Percentiles rank a stretch among this genome's conserved stretches.
phyloP scores from a whole-genome alignment of 2,113 vertebrate genomes.

The Gymnarchus niloticus region DNA sequence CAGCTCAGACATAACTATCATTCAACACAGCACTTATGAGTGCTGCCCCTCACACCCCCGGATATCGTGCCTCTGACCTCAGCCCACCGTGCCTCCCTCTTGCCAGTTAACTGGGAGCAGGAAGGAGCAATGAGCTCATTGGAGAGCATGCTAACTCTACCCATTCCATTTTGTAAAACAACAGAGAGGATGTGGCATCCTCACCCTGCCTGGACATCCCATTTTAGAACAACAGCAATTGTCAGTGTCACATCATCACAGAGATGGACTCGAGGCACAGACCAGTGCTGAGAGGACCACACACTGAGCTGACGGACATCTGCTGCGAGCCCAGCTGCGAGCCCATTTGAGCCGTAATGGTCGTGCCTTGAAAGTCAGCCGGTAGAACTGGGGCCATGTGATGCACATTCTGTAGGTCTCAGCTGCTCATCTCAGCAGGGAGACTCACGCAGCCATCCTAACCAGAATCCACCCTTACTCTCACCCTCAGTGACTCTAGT shows the following conservation, averaged over 20 bases:
- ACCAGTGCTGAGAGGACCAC: background rate
- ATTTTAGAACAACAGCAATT: background rate
- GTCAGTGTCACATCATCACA: background rate
- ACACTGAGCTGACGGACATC: background rate
- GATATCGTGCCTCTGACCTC: background rate
- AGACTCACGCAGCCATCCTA: no score
- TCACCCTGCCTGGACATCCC: background rate
- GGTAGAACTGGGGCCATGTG: background rate
- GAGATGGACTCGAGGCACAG: background rate
- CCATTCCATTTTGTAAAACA: background rate
- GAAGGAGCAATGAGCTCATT: conserved; percentile 9
- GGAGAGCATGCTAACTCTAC: background rate
- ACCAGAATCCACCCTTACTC: no score
- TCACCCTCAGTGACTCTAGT: no score
- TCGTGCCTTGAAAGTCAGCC: no score
- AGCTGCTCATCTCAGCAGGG: background rate
- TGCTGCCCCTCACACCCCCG: background rate
- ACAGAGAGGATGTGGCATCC: background rate
- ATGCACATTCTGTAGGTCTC: background rate
- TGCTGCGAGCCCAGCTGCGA: background rate
- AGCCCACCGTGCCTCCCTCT: background rate
- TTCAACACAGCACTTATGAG: background rate
- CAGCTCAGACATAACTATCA: conserved; percentile 20
- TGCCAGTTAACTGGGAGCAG: background rate
- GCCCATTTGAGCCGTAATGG: background rate